Evolutionary conservation across 92 coral and sea anemone genomes (phyloP).

Genomic region (Plumapathes pennacea): DNA sequence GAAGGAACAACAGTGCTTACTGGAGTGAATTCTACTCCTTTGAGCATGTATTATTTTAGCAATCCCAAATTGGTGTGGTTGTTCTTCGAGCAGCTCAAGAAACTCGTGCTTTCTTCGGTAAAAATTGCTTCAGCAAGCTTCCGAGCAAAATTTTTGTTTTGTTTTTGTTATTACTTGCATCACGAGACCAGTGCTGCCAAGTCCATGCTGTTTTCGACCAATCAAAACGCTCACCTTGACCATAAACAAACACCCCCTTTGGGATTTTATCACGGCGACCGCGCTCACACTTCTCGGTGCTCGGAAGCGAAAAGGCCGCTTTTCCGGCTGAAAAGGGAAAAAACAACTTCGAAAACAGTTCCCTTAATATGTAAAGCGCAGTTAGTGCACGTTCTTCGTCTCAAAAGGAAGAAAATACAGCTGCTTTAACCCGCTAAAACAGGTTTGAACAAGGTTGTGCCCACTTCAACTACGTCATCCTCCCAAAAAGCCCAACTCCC

Average conservation of each 20-base stretch:
- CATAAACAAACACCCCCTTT: conserved; percentile 52
- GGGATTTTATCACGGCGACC: conserved; percentile 63
- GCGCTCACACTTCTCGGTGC: conserved; percentile 43
- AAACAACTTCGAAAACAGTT: conserved; percentile 2
- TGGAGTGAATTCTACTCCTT: conserved; percentile 69
- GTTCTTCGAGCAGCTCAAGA: background rate
- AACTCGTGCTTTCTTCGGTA: too few species aligned
- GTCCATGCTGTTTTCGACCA: conserved; percentile 57
- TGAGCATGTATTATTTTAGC: conserved; percentile 62
- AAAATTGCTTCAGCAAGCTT: background rate
- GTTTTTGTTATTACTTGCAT: conserved; percentile 98
- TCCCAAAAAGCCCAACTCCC: too few species aligned
- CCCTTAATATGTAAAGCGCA: conserved; percentile 3
- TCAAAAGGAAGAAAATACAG: conserved; percentile 7
- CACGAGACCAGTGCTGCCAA: conserved; percentile 97
- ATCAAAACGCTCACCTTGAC: conserved; percentile 88
- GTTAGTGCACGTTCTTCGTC: conserved; percentile 20
- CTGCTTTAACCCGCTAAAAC: conserved; percentile 8
- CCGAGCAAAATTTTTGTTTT: conserved; percentile 73
- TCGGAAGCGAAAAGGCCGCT: too few species aligned
- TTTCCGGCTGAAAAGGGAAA: background rate
- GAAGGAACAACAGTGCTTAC: conserved; percentile 39
- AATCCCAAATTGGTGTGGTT: too few species aligned
- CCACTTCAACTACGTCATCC: too few species aligned
- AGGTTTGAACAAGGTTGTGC: too few species aligned